Conservation (phyloP, 1,140 invertebrate genomes). For the Scaptodrosophila lebanonensis region DNA sequence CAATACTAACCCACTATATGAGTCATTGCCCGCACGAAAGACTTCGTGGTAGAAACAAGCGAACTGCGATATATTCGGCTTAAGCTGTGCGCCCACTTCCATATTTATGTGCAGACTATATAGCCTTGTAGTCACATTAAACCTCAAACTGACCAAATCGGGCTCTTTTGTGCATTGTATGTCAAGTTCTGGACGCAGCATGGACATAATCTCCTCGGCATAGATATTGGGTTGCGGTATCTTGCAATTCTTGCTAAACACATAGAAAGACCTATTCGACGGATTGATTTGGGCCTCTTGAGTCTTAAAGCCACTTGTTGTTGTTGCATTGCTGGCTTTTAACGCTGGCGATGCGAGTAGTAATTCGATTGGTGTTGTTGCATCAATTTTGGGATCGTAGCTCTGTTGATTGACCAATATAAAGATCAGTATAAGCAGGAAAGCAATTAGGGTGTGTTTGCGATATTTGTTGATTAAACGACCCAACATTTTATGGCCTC, state of each 20-base stretch:
- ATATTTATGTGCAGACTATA: constrained; percentile 54
- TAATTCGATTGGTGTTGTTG: background rate
- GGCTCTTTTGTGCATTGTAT: constrained; percentile 78
- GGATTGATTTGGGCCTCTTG: too few species aligned
- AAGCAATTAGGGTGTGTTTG: background rate
- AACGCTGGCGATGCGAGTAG: too few species aligned
- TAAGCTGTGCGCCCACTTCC: constrained; percentile 44
- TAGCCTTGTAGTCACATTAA: constrained; percentile 30
- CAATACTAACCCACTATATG: constrained; percentile 6
- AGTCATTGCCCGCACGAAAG: background rate
- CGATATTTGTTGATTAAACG: background rate
- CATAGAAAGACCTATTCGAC: constrained; percentile 16
- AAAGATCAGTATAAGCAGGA: background rate
- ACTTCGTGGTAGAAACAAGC: constrained; percentile 15
- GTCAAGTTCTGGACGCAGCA: constrained; percentile 79
- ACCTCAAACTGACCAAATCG: constrained; percentile 76
- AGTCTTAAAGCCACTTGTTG: too few species aligned
- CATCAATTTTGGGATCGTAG: background rate
- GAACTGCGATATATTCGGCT: constrained; percentile 6
- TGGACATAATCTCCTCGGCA: constrained; percentile 79
- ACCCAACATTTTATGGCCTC: constrained; percentile 13
- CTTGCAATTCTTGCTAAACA: constrained; percentile 25
- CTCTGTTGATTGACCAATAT: background rate
- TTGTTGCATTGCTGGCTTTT: too few species aligned
- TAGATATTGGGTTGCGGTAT: constrained; percentile 80